Evolutionary conservation across 2,888 invertebrate genomes (phyloP), one percentile per base, ranked within the genome.

Genomic region (Onchidella celtica): DNA sequence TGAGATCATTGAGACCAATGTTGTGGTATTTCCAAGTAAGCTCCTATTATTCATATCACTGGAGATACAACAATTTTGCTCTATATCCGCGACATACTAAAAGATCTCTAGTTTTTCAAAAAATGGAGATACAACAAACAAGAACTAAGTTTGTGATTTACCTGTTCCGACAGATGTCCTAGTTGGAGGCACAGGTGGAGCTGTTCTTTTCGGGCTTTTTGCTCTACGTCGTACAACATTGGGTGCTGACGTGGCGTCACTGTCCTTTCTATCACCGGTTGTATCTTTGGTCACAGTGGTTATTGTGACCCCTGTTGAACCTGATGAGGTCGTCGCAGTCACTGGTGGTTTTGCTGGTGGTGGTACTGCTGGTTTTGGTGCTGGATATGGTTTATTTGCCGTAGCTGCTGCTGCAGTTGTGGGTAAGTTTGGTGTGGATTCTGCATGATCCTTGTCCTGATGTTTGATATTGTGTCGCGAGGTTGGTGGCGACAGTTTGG

Each of bases 141-240:
- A n/a, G n/a, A n/a, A n/a, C n/a, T n/a, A n/a, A n/a, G n/a, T n/a
- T n/a, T n/a, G n/a, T n/a, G n/a, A 69, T 59, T 59, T 24, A 73
- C 73, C 73, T 36, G 73, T 11, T 1, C 55, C 63, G 3, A 47
- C 70, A 63, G 78, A 70, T 36, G 70, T 61, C n/a, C 88, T 65
- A 9, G 86, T 81, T 1, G 86, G 87, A 6, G 86, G 83, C 1
- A 82, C 81, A 9, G 90, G 90, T 2, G 90, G 89, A 1, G 87
- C 84, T 32, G 83, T 83, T 40, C 89, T 85, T 76, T 90, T 90
- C 3, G 90, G 90, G 78, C 90, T 90, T 80, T 90, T 90, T 9
- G 89, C 86, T 69, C 90, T 79, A 36, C 89, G 85, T 55, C 88
- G 79, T 6, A 89, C 86, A 6, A 88, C 84, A 36, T 78, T 84